phyloP scores from a whole-genome alignment of 2,797 vertebrate species.

The Ispidina picta region DNA sequence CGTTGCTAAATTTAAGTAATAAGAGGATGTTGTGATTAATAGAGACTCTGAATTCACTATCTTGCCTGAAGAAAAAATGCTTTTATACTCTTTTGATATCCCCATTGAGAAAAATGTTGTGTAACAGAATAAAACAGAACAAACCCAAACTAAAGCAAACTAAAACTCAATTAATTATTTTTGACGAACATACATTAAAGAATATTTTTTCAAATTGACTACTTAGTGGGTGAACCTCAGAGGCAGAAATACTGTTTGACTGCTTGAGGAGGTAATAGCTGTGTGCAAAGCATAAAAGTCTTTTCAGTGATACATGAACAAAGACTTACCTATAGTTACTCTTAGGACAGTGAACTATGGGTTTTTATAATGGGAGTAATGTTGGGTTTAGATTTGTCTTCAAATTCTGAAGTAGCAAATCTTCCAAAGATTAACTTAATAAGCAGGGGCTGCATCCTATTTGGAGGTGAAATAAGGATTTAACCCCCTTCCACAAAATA shows the following conservation, averaged over 20 bases:
- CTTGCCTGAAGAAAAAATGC: not conserved
- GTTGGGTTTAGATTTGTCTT: not conserved
- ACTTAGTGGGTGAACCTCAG: not conserved
- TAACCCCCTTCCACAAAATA: not conserved
- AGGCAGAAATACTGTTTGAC: not conserved
- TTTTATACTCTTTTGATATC: not conserved
- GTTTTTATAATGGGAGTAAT: not conserved
- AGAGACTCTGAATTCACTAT: not conserved
- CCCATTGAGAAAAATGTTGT: not conserved
- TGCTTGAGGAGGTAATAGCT: not conserved
- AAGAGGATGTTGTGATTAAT: conserved; percentile 1
- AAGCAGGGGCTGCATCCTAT: not conserved
- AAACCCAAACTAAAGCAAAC: not conserved
- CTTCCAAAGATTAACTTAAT: not conserved
- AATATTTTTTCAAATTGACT: not conserved
- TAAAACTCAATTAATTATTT: not conserved
- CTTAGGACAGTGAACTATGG: not conserved
- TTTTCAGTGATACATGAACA: not conserved
- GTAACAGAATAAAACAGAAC: not conserved
- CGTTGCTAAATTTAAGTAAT: conserved; percentile 82
- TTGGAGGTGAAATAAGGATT: not conserved
- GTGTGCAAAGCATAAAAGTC: not conserved
- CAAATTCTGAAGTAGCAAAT: not conserved
- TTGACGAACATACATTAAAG: not conserved
- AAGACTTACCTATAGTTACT: not conserved